These are phyloP conservation scores for Drosophila bunnanda DNA, from an alignment of 2,888 invertebrate genomes.

Conservation along the genomic window DNA sequence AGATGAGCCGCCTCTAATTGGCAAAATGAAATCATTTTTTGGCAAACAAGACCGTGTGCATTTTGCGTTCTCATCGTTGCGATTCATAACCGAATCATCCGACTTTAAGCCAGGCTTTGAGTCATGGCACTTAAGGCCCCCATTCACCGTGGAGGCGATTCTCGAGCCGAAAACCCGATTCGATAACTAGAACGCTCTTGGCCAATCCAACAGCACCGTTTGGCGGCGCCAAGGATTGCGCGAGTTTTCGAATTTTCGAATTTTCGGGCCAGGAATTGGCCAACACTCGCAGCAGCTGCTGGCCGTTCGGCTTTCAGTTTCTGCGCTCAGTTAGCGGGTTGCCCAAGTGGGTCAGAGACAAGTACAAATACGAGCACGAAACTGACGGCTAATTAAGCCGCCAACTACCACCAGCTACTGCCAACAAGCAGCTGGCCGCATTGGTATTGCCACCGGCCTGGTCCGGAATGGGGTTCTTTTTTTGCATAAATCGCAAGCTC, in stretches of 20 bases:
- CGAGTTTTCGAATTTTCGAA: conserved; percentile 1
- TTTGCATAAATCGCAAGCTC: conserved; percentile 6
- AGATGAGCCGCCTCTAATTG: conserved; percentile 24
- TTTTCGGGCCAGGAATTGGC: conserved; percentile 28
- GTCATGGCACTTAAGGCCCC: conserved; percentile 7
- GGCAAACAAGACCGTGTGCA: conserved; percentile 9
- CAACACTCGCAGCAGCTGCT: conserved; percentile 10
- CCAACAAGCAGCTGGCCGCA: conserved; percentile 17
- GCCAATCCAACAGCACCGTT: conserved; percentile 5
- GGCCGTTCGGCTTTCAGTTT: neutral
- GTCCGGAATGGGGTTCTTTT: conserved; percentile 32
- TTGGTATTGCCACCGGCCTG: conserved; percentile 5
- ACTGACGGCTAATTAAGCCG: conserved; percentile 33
- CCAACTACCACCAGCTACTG: conserved; percentile 9
- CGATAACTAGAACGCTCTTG: conserved; percentile 40
- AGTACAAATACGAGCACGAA: conserved; percentile 30
- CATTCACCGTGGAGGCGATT: neutral
- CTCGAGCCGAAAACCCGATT: conserved; percentile 22
- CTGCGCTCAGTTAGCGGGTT: conserved; percentile 15
- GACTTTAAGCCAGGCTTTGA: neutral
- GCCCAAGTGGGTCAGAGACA: conserved; percentile 44
- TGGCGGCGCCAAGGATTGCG: conserved; percentile 34
- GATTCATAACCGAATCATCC: neutral
- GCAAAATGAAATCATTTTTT: conserved; percentile 24
- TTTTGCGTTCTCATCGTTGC: conserved; percentile 6